phyloP scores from a whole-genome alignment of 2,113 vertebrate genomes.

The Tragelaphus strepsiceros region DNA sequence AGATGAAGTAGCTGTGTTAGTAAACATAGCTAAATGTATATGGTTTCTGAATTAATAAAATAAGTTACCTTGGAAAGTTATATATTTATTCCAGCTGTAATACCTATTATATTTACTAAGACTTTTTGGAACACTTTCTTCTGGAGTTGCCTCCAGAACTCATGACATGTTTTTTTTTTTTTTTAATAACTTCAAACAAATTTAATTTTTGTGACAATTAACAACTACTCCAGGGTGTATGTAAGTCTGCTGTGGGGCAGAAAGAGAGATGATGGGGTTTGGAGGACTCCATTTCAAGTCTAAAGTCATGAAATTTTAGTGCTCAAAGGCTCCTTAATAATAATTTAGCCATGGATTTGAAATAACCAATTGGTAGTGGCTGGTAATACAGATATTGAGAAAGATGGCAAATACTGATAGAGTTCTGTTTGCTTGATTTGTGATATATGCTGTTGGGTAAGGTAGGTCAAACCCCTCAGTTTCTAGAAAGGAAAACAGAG shows the following conservation, averaged over 20 bases:
- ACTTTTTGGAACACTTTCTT: neutral
- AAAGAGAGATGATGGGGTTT: neutral
- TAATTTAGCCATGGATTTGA: neutral
- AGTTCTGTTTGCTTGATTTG: neutral
- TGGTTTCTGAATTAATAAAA: neutral
- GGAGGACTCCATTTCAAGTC: neutral
- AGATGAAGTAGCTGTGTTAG: neutral
- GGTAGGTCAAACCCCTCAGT: neutral
- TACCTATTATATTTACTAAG: neutral
- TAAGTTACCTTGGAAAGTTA: neutral
- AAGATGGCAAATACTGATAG: neutral
- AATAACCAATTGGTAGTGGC: neutral
- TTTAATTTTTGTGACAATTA: neutral
- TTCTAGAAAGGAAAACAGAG: neutral
- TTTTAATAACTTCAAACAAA: neutral
- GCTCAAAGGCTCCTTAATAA: neutral
- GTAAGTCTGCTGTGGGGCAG: neutral
- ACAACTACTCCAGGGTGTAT: neutral
- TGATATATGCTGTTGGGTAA: neutral
- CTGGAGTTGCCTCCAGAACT: neutral
- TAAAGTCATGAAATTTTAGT: neutral
- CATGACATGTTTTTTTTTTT: neutral
- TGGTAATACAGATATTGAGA: neutral
- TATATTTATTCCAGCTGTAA: neutral
- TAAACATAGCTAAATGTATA: neutral